Evolutionary conservation across 2,797 vertebrate genomes (phyloP), one percentile per base, ranked within the genome.

Genomic region (Scarus forsteni): DNA sequence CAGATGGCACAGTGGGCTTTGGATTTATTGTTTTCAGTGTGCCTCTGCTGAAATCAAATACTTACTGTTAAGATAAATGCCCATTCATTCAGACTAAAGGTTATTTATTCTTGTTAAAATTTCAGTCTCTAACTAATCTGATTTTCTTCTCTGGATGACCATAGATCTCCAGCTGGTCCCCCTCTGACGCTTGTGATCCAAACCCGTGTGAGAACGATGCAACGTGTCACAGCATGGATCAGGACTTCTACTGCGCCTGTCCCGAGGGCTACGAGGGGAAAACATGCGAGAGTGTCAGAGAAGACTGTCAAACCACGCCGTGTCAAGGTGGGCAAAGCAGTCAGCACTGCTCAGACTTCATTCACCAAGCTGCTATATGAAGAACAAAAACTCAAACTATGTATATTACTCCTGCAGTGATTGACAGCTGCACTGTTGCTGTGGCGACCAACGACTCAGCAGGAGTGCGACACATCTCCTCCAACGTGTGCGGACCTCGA

Each of bases 161-260:
- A 6, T 66, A 94, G 94, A 74, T 93, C 56, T 85, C 85, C 0
- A 81, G 71, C 58, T 86, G 66, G 69, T 57, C 73, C 10, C 78
- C 81, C 1, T 66, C 79, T 0, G 95, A 97, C 80, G 85, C 95
- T 16, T 99, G 98, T 44, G 93, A 97, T 65, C 95, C 96, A 1
- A 96, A 93, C 83, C 98, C 97, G 8, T 99, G 98, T 85, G 93
- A 95, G 85, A 97, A 98, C 3, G 92, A 91, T 10, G 98, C 97
- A 19, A 88, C 83, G 36, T 99, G 98, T 84, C 97, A 98, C 85
- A 94, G 94, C 90, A 89, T 98, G 80, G 93, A 93, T 19, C 94
- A 92, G 13, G 98, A 98, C 88, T 99, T 98, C 87, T 99, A 98
- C 90, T 99, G 98, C 3, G 96, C 97, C 0, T 99, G 98, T 81